Evolutionary conservation across 1,140 invertebrate species (phyloP).

Genomic region (Saxidomus purpurata): DNA sequence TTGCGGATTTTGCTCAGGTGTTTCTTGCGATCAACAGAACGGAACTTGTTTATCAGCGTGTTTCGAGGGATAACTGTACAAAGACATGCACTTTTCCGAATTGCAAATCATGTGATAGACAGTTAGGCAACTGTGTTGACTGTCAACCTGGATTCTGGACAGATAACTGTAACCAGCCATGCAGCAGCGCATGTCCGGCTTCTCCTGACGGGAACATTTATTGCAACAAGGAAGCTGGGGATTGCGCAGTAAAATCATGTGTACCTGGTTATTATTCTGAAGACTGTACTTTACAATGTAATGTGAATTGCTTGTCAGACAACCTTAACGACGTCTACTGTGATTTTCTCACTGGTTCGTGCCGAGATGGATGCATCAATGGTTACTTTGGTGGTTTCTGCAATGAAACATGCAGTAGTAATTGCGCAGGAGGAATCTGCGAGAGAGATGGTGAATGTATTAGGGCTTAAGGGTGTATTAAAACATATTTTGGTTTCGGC

Average conservation of each 20-base stretch:
- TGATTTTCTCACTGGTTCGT: slow-evolving; percentile 27
- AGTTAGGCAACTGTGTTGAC: slow-evolving; percentile 5
- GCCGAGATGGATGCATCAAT: slow-evolving; percentile 10
- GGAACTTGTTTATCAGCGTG: slow-evolving; percentile 29
- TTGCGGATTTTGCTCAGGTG: slow-evolving; percentile 15
- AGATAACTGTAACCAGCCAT: background rate
- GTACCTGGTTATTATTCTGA: slow-evolving; percentile 26
- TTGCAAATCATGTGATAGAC: slow-evolving; percentile 23
- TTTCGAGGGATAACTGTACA: background rate
- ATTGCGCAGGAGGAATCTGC: slow-evolving; percentile 9
- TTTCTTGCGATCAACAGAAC: slow-evolving; percentile 1
- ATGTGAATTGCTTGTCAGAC: background rate
- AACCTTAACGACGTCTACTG: background rate
- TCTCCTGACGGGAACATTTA: slow-evolving; percentile 27
- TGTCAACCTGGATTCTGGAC: slow-evolving; percentile 35
- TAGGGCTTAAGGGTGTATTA: background rate
- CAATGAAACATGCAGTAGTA: background rate
- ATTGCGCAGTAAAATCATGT: slow-evolving; percentile 20
- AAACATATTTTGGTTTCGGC: slow-evolving; percentile 1
- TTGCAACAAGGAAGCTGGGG: slow-evolving; percentile 6
- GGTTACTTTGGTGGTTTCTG: slow-evolving; percentile 34
- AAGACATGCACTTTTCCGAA: slow-evolving; percentile 15
- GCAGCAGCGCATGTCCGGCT: slow-evolving; percentile 3
- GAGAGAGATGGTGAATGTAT: slow-evolving; percentile 48
- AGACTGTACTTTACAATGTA: slow-evolving; percentile 7